A percentile compares a stretch with the other conserved stretches of the same genome.
phyloP scores from a whole-genome alignment of 2,888 invertebrate genomes.

The Drosophila fungiperda region DNA sequence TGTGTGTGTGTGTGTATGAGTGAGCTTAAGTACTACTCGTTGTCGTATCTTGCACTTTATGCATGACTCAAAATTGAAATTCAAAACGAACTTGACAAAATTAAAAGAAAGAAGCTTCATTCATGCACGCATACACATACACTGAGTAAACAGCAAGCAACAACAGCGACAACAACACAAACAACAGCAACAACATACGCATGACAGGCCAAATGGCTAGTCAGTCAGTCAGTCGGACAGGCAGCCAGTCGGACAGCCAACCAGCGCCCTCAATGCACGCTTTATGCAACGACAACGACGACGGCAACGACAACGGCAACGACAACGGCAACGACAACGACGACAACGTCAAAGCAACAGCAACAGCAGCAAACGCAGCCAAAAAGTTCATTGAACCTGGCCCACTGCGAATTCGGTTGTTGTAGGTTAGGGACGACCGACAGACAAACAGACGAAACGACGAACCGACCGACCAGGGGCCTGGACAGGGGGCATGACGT shows the following conservation, averaged over 20 bases:
- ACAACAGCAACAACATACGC: conserved; percentile 63
- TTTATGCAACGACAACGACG: conserved; percentile 66
- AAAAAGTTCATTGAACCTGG: conserved; percentile 81
- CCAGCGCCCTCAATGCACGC: conserved; percentile 79
- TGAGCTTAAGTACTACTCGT: conserved; percentile 62
- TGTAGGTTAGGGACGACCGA: conserved; percentile 78
- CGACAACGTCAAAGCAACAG: conserved; percentile 35
- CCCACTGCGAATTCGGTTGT: conserved; percentile 80
- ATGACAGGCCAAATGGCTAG: conserved; percentile 64
- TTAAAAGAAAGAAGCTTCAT: conserved; percentile 82
- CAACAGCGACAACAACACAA: conserved; percentile 34
- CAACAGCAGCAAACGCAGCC: conserved; percentile 67
- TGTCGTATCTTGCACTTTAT: conserved; percentile 68
- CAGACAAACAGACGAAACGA: conserved; percentile 48
- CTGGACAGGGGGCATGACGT: conserved; percentile 61
- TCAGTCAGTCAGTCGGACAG: conserved; percentile 40
- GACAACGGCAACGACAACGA: neutral
- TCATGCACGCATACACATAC: conserved; percentile 75
- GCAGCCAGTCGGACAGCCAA: conserved; percentile 52
- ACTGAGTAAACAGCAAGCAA: conserved; percentile 44
- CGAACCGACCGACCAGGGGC: conserved; percentile 41
- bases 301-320: conserved; percentile 26
- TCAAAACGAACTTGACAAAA: conserved; percentile 81
- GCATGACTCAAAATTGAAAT: conserved; percentile 81
- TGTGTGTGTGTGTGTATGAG: conserved; percentile 20